Evolutionary conservation across 2,113 vertebrate genomes (phyloP).

Genomic region (Phyllopteryx taeniolatus): DNA sequence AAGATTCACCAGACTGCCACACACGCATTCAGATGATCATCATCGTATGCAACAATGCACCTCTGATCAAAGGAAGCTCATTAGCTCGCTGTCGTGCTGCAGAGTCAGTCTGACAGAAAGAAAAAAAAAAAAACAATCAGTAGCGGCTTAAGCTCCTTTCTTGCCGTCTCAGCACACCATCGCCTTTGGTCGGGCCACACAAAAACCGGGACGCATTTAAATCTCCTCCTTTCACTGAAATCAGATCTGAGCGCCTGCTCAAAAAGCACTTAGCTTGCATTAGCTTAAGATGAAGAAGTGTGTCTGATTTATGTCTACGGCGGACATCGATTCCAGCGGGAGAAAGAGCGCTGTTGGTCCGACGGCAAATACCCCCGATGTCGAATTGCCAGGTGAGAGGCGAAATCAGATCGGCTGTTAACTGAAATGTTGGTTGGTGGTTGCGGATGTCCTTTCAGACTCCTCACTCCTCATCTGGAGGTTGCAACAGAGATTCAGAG

Average conservation of each 20-base stretch:
- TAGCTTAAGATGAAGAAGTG: constrained; percentile 48
- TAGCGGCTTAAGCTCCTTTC: constrained; percentile 42
- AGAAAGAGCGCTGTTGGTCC: constrained; percentile 26
- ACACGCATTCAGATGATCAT: constrained; percentile 25
- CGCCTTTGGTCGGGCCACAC: constrained; percentile 33
- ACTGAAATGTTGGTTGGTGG: background rate
- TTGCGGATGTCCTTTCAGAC: background rate
- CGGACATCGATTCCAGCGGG: constrained; percentile 25
- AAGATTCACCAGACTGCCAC: constrained; percentile 59
- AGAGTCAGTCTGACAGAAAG: constrained; percentile 43
- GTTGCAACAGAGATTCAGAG: no score
- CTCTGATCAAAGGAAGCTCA: constrained; percentile 68
- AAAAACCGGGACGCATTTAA: constrained; percentile 35
- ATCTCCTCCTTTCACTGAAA: constrained; percentile 42
- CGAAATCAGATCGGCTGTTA: background rate
- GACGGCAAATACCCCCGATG: background rate
- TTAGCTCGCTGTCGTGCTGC: constrained; percentile 53
- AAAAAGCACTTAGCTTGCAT: constrained; percentile 58
- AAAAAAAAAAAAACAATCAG: constrained; percentile 39
- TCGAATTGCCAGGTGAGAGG: background rate
- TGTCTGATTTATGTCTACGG: constrained; percentile 32
- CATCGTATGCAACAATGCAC: constrained; percentile 52
- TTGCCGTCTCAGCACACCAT: constrained; percentile 48
- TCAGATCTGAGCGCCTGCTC: constrained; percentile 54
- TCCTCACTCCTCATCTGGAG: no score